phyloP scores from a whole-genome alignment of 2,797 vertebrate species.

The Parauchenoglanis ngamensis region DNA sequence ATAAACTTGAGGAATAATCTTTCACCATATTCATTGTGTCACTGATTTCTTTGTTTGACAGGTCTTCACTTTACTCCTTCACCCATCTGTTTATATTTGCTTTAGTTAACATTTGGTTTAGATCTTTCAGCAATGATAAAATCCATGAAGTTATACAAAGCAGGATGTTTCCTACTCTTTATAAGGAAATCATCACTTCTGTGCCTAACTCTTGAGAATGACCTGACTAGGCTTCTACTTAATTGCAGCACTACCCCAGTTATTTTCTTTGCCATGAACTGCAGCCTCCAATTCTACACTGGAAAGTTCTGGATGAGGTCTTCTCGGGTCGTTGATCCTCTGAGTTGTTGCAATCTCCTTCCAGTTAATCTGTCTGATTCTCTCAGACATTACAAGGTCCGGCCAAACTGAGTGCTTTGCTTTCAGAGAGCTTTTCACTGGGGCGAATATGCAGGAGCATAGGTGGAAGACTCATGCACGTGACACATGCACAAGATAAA shows the following conservation, averaged over 20 bases:
- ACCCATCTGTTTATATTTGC: not conserved
- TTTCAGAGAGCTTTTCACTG: constrained; percentile 1
- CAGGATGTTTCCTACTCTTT: constrained; percentile 10
- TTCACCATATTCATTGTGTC: not conserved
- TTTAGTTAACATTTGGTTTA: constrained; percentile 26
- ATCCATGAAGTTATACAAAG: constrained; percentile 27
- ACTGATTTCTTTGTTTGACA: not conserved
- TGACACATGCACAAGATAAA: not conserved
- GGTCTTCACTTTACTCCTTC: not conserved
- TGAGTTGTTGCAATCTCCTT: constrained; percentile 21
- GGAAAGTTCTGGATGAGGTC: constrained; percentile 24
- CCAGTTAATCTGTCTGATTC: constrained; percentile 40
- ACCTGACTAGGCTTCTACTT: constrained; percentile 3
- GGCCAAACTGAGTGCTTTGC: not conserved
- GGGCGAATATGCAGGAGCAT: not conserved
- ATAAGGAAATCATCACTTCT: constrained; percentile 40
- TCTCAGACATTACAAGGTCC: constrained; percentile 33
- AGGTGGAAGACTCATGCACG: not conserved
- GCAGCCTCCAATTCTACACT: not conserved
- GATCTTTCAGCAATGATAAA: not conserved
- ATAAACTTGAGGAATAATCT: not conserved
- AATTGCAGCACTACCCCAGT: constrained; percentile 12
- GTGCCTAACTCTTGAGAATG: constrained; percentile 17
- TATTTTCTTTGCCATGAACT: constrained; percentile 21
- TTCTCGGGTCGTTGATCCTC: constrained; percentile 22